phyloP scores from a whole-genome alignment of 2,888 invertebrate genomes.

The Metopia argyrocephala region DNA sequence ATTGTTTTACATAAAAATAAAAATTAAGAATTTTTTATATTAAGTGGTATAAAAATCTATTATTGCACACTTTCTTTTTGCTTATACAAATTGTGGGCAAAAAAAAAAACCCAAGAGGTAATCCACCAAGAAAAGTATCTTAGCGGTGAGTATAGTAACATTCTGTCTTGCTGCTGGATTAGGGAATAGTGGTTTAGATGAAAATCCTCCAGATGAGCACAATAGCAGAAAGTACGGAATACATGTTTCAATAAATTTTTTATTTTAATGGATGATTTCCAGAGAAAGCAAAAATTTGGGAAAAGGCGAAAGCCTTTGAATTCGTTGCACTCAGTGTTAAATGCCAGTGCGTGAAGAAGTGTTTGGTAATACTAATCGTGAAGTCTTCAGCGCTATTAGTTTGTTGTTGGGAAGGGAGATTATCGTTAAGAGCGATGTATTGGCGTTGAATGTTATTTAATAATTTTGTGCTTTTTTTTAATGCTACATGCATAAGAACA shows the following conservation, averaged over 20 bases:
- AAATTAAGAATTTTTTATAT: slow-evolving; percentile 3
- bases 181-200: slow-evolving; percentile 28
- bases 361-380: no score
- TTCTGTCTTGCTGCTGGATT: not conserved
- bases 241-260: not conserved
- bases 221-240: not conserved
- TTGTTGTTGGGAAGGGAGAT: no score
- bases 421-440: no score
- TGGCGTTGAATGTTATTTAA: no score
- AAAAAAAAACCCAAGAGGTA: not conserved
- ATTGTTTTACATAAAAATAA: not conserved
- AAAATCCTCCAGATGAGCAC: not conserved
- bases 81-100: not conserved
- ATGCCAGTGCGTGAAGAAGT: no score
- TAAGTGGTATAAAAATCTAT: slow-evolving; percentile 15
- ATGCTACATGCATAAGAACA: no score
- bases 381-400: no score
- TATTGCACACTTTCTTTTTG: not conserved
- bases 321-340: not conserved
- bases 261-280: not conserved
- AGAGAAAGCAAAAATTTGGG: not conserved
- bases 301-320: not conserved
- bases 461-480: no score
- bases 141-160: slow-evolving; percentile 59
- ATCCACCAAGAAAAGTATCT: slow-evolving; percentile 16